Evolutionary conservation across 1,140 invertebrate genomes (phyloP).

Genomic region (Drosophila baimaii): DNA sequence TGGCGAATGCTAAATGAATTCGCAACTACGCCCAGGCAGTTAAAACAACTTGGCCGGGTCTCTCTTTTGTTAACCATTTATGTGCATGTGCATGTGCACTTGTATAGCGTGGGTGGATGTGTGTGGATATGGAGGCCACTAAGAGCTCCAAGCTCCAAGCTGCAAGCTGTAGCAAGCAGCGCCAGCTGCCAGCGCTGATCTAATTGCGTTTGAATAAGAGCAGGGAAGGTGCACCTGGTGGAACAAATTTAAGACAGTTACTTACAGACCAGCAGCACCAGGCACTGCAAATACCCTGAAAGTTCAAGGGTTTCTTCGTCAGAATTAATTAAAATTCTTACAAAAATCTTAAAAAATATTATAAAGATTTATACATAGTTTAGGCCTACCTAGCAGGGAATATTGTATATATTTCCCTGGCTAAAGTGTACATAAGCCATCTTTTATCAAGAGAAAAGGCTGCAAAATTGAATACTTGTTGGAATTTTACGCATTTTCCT

Average conservation of each 20-base stretch:
- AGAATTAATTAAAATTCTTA: too few relatives aligned
- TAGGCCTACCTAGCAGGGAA: not conserved
- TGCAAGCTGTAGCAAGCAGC: constrained; percentile 20
- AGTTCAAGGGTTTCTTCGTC: not conserved
- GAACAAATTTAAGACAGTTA: constrained; percentile 26
- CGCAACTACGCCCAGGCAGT: constrained; percentile 52
- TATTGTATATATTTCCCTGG: too few relatives aligned
- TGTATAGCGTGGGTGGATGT: constrained; percentile 23
- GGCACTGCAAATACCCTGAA: constrained; percentile 21
- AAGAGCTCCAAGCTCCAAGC: constrained; percentile 16
- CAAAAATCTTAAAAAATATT: too few relatives aligned
- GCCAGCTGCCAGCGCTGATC: constrained; percentile 54
- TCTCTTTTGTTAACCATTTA: constrained; percentile 46
- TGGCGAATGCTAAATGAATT: constrained; percentile 50
- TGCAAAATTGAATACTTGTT: constrained; percentile 6
- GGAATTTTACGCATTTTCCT: constrained; percentile 6
- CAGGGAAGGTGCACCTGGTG: constrained; percentile 28
- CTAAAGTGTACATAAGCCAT: not conserved
- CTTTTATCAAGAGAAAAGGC: not conserved
- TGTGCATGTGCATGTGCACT: constrained; percentile 24
- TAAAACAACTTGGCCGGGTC: constrained; percentile 18
- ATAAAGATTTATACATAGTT: not conserved
- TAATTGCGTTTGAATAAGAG: constrained; percentile 70
- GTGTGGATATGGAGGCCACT: constrained; percentile 16
- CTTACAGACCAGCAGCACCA: not conserved